Evolutionary conservation across 1,140 invertebrate genomes (phyloP), one percentile per base, ranked within the genome.

Genomic region (Drosophila ercepeae): DNA sequence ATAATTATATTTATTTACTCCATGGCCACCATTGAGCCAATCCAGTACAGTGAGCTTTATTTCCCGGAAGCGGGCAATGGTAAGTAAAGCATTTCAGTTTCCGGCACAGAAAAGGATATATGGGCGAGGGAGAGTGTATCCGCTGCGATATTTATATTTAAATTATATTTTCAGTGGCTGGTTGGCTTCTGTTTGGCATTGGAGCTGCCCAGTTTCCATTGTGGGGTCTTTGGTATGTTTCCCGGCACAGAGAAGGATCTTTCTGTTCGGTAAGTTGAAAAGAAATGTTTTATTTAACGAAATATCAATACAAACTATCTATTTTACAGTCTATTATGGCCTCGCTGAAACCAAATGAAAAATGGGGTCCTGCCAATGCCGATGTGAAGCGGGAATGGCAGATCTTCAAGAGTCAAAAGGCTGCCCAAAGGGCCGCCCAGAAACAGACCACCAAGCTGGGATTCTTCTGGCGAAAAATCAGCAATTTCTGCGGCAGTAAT

Each of bases 1-100:
- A 92, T 94, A n/a, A 92, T 93, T 0, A 95, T 96, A 29, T 94
- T 95, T 46, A 75, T 95, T 0, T 95, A 95, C 83, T 94, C 93
- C 0, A 90, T 95, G 18, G 60, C 88, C 6, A 92, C 91, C 13
- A 89, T 92, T 5, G 91, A 93, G 55, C 92, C 92, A 1, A 72
- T 95, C 1, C 92, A 90, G 9, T 95, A 94, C 72, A 93, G 92
- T 23, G 89, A 81, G 2, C 14, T 51, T 2, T 41, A 41, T 16
- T 93, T 93, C 81, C 93, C 93, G 8, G 57, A 91, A 65, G 49
- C 92, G 70, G 65, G 90, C 82, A 74, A 91, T 90, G 50, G 89
- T 91, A 63, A 84, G 71, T 59, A 25, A 9, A 1, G 29, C 4
- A 32, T 32, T 32, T 8, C 25, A 2, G 7, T 27, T 18, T 13